Base-by-base conservation (phyloP, 2,888 invertebrate genomes). In the Epinotia bilunana region DNA sequence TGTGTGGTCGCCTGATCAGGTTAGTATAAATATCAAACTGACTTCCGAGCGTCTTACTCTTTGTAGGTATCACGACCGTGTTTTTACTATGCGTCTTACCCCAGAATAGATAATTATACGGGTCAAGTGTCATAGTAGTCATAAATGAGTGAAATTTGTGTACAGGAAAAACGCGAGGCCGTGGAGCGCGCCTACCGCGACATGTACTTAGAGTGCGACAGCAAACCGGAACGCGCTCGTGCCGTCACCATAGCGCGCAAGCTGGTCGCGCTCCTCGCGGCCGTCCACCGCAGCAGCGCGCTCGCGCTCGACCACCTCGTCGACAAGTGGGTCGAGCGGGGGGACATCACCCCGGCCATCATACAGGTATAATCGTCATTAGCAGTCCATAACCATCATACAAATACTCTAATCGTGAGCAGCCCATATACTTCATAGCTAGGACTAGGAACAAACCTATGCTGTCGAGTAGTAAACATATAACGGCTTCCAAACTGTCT, bases 1-100 rank as follows among this genome's bases (percentile, higher is more conserved):
- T 64, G 96, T 98, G 74, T 97, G 97, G 95, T 96, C 97, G 13
- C 96, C 96, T n/a, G 98, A 98, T 88, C 95, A 96, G 83, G 95
- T 95, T 77, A 91, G 83, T 79, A 18, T 60, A 6, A 20, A 13
- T 60, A 9, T 57, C 9, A 39, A 20, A 9, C 57, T 18, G 18
- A 18, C 20, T n/a, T 39, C 9, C 9, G 39, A 39, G 39, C 39
- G 9, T 39, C 39, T 39, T 39, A 2, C 9, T 39, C 0, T 39
- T 33, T 7, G 9, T 39, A 39, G 39, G 39, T 39, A 39, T 46
- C 13, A 13, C 46, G 46, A 3, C 13, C 0, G 12, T 46, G 11
- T 12, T 46, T 43, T 7, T 46, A 13, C 13, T 43, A 0, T 12
- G 43, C 43, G 12, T 43, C 2, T 9, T 43, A 43, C 2, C 11